These are phyloP conservation scores for Erpetoichthys calabaricus DNA, from an alignment of 2,797 vertebrate genomes.

Conservation along the genomic window DNA sequence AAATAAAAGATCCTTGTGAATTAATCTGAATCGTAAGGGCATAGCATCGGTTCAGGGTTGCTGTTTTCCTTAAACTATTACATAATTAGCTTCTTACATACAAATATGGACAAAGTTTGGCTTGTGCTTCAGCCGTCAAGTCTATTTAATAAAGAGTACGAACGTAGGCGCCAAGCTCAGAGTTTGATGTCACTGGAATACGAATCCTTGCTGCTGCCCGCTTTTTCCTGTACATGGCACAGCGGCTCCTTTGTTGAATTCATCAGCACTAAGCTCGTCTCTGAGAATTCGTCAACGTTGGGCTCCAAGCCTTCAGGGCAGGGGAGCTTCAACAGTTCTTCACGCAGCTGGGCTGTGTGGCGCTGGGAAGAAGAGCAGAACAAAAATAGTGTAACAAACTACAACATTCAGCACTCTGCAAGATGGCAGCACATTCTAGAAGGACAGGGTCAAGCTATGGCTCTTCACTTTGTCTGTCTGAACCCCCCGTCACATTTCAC, in stretches of 20 bases:
- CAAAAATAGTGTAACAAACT: background rate
- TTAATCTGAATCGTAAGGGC: conserved; percentile 75
- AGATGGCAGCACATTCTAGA: no score
- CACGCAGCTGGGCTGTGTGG: conserved; percentile 86
- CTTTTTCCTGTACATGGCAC: conserved; percentile 66
- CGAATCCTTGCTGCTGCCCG: conserved; percentile 73
- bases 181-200: conserved; percentile 76
- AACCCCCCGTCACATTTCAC: no score
- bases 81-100: conserved; percentile 98
- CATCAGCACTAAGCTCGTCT: conserved; percentile 57
- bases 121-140: conserved; percentile 79
- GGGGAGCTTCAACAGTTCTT: conserved; percentile 88
- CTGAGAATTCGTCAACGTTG: conserved; percentile 62
- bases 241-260: conserved; percentile 59
- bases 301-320: conserved; percentile 89
- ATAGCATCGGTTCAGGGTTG: conserved; percentile 68
- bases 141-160: conserved; percentile 46
- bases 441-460: no score
- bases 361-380: conserved; percentile 46
- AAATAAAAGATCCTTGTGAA: conserved; percentile 87
- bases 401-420: no score
- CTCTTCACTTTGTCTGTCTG: conserved; percentile 5
- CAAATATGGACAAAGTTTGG: conserved; percentile 98
- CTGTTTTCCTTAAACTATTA: conserved; percentile 59
- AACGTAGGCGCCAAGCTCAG: conserved; percentile 56